Percentiles rank a stretch among this genome's conserved stretches.
Evolutionary conservation across 2,113 vertebrate species (phyloP).

Genomic region (Columba janthina): DNA sequence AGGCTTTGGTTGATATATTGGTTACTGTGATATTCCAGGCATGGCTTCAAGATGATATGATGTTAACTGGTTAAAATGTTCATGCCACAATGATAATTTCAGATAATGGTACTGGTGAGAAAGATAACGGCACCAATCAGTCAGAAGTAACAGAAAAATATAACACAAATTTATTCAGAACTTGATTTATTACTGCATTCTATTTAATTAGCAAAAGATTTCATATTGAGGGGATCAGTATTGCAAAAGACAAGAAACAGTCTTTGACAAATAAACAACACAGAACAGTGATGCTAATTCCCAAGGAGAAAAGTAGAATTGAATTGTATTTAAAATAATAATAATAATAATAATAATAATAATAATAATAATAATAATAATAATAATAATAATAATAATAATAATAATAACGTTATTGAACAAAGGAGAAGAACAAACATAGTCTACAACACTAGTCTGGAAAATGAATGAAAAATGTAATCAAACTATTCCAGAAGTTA

Average conservation of each 20-base stretch:
- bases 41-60: neutral
- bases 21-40: neutral
- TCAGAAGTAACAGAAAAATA: neutral
- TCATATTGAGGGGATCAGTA: neutral
- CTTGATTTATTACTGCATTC: neutral
- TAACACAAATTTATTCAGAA: neutral
- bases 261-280: neutral
- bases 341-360: accelerated
- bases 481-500: neutral
- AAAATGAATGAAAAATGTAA: neutral
- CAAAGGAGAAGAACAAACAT: neutral
- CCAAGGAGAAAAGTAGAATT: neutral
- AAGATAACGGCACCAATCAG: neutral
- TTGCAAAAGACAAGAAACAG: neutral
- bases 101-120: neutral
- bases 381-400: accelerated
- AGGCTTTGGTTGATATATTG: neutral
- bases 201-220: neutral
- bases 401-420: accelerated
- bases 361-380: accelerated
- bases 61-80: neutral
- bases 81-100: neutral
- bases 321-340: neutral
- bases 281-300: neutral
- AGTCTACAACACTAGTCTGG: neutral